A percentile compares a stretch with the other conserved stretches of the same genome.
phyloP scores from a whole-genome alignment of 2,888 invertebrate genomes.

The Scelioninae gen. 1 region DNA sequence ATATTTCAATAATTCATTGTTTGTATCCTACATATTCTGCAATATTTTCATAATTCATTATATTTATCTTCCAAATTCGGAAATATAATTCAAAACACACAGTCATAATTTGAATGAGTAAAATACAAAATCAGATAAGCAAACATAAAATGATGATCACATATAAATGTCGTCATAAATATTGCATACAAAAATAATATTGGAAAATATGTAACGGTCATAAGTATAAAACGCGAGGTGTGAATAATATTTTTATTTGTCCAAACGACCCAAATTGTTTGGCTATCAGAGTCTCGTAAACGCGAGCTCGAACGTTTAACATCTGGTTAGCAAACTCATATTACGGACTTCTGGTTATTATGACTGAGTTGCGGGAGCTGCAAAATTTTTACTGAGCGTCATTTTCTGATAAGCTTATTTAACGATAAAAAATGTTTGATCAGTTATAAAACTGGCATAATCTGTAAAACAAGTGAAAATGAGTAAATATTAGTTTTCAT shows the following conservation, averaged over 20 bases:
- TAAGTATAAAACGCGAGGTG: not conserved
- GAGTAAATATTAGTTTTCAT: no score
- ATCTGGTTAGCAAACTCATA: slow-evolving; percentile 56
- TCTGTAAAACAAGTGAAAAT: no score
- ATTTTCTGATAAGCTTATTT: slow-evolving; percentile 24
- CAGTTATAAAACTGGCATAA: not conserved
- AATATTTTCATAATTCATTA: not conserved
- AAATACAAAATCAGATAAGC: not conserved
- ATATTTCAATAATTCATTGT: no score
- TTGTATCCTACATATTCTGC: not conserved
- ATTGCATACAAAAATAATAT: not conserved
- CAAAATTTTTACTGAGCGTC: slow-evolving; percentile 23
- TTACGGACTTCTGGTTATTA: slow-evolving; percentile 50
- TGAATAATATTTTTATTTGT: slow-evolving; percentile 44
- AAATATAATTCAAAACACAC: not conserved
- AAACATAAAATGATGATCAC: not conserved
- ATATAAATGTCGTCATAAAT: not conserved
- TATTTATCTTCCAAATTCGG: not conserved
- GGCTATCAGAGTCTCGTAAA: slow-evolving; percentile 45
- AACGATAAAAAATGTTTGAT: not conserved
- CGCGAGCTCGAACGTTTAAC: slow-evolving; percentile 41
- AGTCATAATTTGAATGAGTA: not conserved
- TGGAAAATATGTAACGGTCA: not conserved
- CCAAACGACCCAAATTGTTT: slow-evolving; percentile 40
- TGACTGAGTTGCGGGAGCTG: slow-evolving; percentile 8